These are phyloP conservation scores for Gymnobelideus leadbeateri DNA, from an alignment of 2,113 vertebrate genomes.

Conservation along the genomic window DNA sequence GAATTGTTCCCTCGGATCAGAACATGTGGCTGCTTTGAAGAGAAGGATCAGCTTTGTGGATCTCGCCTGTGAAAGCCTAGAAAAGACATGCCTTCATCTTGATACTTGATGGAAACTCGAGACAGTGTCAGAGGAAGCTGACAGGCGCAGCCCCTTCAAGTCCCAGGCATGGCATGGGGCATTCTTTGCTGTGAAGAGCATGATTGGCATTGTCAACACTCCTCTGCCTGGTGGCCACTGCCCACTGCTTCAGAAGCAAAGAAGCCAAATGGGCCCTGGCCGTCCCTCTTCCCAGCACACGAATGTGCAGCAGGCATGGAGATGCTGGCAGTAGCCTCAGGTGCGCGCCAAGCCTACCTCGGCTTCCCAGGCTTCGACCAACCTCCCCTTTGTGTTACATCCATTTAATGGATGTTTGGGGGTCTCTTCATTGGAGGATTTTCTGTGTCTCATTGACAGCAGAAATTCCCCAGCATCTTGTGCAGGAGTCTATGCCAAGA, in stretches of 20 bases:
- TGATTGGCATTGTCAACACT: not conserved
- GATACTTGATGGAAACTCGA: slow-evolving; percentile 3
- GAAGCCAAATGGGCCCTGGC: not conserved
- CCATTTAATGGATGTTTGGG: too few relatives aligned
- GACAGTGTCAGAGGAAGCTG: slow-evolving; percentile 37
- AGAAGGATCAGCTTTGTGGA: not conserved
- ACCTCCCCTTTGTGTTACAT: not conserved
- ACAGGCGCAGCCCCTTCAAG: not conserved
- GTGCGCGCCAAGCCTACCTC: not conserved
- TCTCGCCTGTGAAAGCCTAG: not conserved
- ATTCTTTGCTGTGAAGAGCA: not conserved
- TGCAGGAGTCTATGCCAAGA: not conserved
- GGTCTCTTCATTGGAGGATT: not conserved
- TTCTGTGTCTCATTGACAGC: not conserved
- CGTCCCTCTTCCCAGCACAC: not conserved
- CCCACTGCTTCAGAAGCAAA: not conserved
- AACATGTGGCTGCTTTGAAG: not conserved
- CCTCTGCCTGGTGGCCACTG: not conserved
- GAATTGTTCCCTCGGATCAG: not conserved
- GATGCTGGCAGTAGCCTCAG: not conserved
- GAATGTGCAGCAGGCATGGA: not conserved
- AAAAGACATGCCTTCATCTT: not conserved
- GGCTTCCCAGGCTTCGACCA: too few relatives aligned
- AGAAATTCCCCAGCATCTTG: not conserved
- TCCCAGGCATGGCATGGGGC: not conserved